Base-by-base conservation (phyloP, 64 coral and sea anemone genomes). In the Montipora cactus region DNA sequence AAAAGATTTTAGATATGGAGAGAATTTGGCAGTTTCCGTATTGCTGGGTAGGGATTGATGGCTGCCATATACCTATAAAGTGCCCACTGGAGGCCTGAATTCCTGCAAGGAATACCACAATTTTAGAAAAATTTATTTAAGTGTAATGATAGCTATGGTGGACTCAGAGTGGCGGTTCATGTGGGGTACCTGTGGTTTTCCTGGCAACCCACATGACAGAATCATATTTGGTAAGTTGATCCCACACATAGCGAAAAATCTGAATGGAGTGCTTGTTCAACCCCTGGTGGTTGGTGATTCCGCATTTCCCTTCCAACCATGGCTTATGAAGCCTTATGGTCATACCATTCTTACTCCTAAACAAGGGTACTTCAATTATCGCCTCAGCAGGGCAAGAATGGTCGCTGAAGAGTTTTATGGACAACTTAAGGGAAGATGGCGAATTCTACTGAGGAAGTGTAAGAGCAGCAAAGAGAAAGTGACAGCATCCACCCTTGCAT, bases 281-380 rank as follows among this genome's bases (percentile, higher is more conserved):
- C 57, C 88, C 14, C 88, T 68, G 4, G 37, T 90, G 7, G 12
- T 79, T 50, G 88, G 76, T 0, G 88, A 90, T 44, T 90, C 88
- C 37, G 1, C 37, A 22, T 90, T 90, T 20, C 88, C 88, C 16
- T 44, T 67, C 2, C 4, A 11, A 23, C 37, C 88, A 61, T 90
- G 88, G 88, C 50, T 90, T 12, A 90, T 69, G 88, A 90, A 90
- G 61, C 88, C 88, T 18, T 89, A 76, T 67, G 76, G 69, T n/a
- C 2, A 64, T 48, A 51, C 87, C 37, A 21, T 77, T 10, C 47
- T 79, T 3, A 23, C 74, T 4, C 72, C 72, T 6, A 19, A 76
- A 50, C 75, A 90, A 37, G 10, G 20, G 7, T 16, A 90, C 46
- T 79, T 79, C 15, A 90, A 79, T 21, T 79, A 79, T 44, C 7